Base-by-base conservation (phyloP, 2,113 vertebrate species). In the Salvelinus namaycush region DNA sequence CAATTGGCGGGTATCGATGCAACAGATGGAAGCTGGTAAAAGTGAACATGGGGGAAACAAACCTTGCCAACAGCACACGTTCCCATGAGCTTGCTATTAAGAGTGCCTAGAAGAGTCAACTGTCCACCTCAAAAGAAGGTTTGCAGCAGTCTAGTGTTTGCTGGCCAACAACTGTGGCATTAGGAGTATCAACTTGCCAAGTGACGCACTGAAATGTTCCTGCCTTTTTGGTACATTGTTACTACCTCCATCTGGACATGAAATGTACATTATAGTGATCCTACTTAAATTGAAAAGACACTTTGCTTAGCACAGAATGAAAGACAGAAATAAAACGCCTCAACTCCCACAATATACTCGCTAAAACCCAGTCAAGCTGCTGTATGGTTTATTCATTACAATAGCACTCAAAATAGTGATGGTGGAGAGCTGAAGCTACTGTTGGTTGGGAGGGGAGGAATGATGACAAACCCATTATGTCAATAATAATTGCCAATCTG, bases 21-120 rank as follows among this genome's bases (percentile, higher is more conserved):
- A 64, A 74, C 72, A 74, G 72, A 74, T 65, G 60, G 72, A 62
- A 5, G 57, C 72, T 74, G 59, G 60, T 44, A 34, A 62, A 74
- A 74, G 65, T 1, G 11, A 24, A 67, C 12, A 29, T 24, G n/a
- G 22, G n/a, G 57, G 31, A 65, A 74, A 64, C 22, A 39, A 67
- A 67, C 26, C 7, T 29, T 29, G 65, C 65, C 65, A 67, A 67
- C 11, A 26, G 65, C 65, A 67, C 26, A 12, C 22, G 16, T 29
- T 66, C 22, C 65, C 24, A 14, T 66, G 11, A 66, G 26, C 22
- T 66, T 24, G 64, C 24, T 66, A 66, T 66, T 14, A 14, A 66
- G 16, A 54, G 51, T 18, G 64, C 64, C 24, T 29, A 64, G 9
- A 64, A n/a, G 24, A 11, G 60, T 22, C 20, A 64, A 64, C n/a